Evolutionary conservation across 1,140 invertebrate species (phyloP).

Genomic region (Drosophila malerkotliana): DNA sequence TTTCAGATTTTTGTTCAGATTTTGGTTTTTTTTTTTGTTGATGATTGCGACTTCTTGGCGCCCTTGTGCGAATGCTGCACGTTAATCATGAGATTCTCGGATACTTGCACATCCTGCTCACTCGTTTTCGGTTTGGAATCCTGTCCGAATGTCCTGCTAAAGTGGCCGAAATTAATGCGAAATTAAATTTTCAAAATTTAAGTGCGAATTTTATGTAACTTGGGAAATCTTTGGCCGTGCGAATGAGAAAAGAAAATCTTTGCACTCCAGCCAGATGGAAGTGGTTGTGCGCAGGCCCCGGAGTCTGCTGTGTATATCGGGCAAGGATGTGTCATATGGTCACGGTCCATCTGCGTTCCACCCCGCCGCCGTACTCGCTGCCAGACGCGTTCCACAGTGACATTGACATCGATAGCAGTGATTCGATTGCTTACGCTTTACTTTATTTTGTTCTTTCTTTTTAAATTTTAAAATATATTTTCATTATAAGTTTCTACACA

Average conservation of each 20-base stretch:
- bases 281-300: slow-evolving; percentile 42
- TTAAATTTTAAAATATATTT: neutral
- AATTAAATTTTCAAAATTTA: slow-evolving; percentile 10
- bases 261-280: slow-evolving; percentile 47
- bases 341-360: slow-evolving; percentile 37
- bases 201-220: slow-evolving; percentile 52
- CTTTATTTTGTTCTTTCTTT: slow-evolving; percentile 28
- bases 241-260: slow-evolving; percentile 55
- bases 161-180: slow-evolving; percentile 1
- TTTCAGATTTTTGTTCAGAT: neutral
- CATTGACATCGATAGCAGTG: slow-evolving; percentile 24
- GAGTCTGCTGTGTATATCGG: slow-evolving; percentile 41
- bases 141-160: neutral
- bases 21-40: slow-evolving; percentile 23
- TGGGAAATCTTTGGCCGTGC: slow-evolving; percentile 43
- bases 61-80: slow-evolving; percentile 11
- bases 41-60: slow-evolving; percentile 31
- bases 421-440: slow-evolving; percentile 39
- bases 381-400: slow-evolving; percentile 16
- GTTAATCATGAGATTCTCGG: slow-evolving; percentile 36
- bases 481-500: slow-evolving; percentile 22
- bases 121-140: slow-evolving; percentile 12
- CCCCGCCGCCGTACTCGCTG: slow-evolving; percentile 1
- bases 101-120: slow-evolving; percentile 52
- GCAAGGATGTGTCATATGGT: slow-evolving; percentile 40